Evolutionary conservation across 2,113 vertebrate genomes (phyloP).

Genomic region (Tyrannus savana): DNA sequence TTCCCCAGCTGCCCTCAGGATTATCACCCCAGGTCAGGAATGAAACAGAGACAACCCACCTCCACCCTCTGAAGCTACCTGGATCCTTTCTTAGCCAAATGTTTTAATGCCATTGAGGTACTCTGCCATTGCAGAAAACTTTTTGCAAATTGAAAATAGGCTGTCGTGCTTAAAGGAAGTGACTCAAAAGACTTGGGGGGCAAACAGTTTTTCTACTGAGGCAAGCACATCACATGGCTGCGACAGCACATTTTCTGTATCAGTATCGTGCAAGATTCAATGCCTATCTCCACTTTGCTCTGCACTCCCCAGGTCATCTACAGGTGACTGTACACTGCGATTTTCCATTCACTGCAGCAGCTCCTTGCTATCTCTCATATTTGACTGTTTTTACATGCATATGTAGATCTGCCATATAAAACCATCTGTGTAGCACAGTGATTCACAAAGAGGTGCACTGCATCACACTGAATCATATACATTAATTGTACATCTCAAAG

Average conservation of each 20-base stretch:
- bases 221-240: background rate
- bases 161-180: background rate
- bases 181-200: background rate
- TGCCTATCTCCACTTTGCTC: fast-evolving
- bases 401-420: background rate
- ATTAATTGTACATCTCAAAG: background rate
- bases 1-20: background rate
- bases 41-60: background rate
- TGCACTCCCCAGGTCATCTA: background rate
- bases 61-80: background rate
- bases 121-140: background rate
- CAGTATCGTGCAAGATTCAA: fast-evolving
- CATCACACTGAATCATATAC: background rate
- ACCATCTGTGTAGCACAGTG: background rate
- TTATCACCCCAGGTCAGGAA: background rate
- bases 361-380: fast-evolving
- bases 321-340: background rate
- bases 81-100: background rate
- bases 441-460: background rate
- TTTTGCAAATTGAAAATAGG: background rate
- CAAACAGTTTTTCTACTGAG: background rate
- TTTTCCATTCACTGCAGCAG: background rate
- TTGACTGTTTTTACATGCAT: background rate
- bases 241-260: background rate
- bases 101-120: background rate